Percentiles rank a stretch among this genome's conserved stretches.
phyloP scores from a whole-genome alignment of 2,888 invertebrate genomes.

The Scaeva pyrastri region DNA sequence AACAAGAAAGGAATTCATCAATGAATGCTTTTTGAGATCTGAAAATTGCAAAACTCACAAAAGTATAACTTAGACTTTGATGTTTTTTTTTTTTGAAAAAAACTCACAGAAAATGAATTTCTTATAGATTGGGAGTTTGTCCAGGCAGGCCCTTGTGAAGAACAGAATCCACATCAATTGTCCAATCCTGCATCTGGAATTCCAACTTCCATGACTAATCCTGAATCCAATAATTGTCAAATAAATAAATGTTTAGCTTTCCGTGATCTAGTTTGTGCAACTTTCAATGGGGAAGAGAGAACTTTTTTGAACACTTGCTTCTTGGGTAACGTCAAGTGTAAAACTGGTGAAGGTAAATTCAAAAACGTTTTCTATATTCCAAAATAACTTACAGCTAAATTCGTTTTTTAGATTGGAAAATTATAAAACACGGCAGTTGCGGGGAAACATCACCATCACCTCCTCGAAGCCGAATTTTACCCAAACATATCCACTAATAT shows the following conservation, averaged over 20 bases:
- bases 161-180: not conserved
- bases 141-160: slow-evolving; percentile 7
- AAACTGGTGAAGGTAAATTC: slow-evolving; percentile 16
- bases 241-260: slow-evolving; percentile 11
- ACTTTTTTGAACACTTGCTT: slow-evolving; percentile 45
- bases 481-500: not conserved
- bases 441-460: not conserved
- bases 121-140: slow-evolving; percentile 27
- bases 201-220: not conserved
- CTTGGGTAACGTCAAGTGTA: slow-evolving; percentile 31
- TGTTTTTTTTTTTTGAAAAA: not conserved
- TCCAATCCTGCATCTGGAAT: not conserved
- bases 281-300: slow-evolving; percentile 31
- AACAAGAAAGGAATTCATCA: slow-evolving; percentile 25
- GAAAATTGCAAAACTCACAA: slow-evolving; percentile 44
- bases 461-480: not conserved
- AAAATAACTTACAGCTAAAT: not conserved
- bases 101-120: not conserved
- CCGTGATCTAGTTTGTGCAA: slow-evolving; percentile 40
- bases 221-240: not conserved
- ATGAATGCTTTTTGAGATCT: slow-evolving; percentile 32
- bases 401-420: slow-evolving; percentile 38
- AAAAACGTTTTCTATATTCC: not conserved
- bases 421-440: not conserved
- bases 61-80: slow-evolving; percentile 7